phyloP scores from a whole-genome alignment of 1,140 invertebrate species.

The Drosophila parvula region DNA sequence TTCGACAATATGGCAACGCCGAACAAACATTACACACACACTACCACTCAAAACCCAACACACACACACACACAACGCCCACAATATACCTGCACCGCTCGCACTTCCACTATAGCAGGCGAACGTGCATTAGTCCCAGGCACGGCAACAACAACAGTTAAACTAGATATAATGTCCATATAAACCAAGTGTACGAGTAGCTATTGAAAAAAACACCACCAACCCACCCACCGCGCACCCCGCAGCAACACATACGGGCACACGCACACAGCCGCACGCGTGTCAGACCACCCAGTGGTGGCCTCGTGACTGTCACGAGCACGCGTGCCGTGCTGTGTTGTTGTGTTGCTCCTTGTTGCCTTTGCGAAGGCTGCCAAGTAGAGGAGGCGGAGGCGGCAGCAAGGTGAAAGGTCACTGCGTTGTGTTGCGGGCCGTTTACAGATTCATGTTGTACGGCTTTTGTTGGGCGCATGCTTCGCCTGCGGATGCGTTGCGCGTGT shows the following conservation, averaged over 20 bases:
- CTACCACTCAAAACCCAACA: background rate
- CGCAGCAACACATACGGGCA: constrained; percentile 14
- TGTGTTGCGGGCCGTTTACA: constrained; percentile 26
- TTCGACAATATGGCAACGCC: constrained; percentile 7
- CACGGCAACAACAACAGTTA: constrained; percentile 8
- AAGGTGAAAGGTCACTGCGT: background rate
- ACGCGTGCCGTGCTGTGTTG: constrained; percentile 21
- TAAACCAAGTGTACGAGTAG: background rate
- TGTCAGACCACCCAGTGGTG: constrained; percentile 8
- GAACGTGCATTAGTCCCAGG: constrained; percentile 20
- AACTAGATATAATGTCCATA: background rate
- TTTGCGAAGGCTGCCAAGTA: constrained; percentile 31
- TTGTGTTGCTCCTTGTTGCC: constrained; percentile 35
- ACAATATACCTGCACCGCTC: constrained; percentile 5
- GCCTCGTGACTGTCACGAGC: constrained; percentile 25
- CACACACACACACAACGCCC: background rate
- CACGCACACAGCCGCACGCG: constrained; percentile 20
- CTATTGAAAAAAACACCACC: constrained; percentile 2
- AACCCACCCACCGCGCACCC: constrained; percentile 31
- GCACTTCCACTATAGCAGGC: constrained; percentile 31
- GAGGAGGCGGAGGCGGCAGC: constrained; percentile 24
- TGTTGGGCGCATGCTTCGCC: constrained; percentile 38
- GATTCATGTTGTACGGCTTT: constrained; percentile 11
- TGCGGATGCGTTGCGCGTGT: constrained; percentile 34
- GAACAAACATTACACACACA: background rate